These are phyloP conservation scores for Paramormyrops kingsleyae DNA, from an alignment of 2,113 vertebrate genomes.

Conservation along the genomic window DNA sequence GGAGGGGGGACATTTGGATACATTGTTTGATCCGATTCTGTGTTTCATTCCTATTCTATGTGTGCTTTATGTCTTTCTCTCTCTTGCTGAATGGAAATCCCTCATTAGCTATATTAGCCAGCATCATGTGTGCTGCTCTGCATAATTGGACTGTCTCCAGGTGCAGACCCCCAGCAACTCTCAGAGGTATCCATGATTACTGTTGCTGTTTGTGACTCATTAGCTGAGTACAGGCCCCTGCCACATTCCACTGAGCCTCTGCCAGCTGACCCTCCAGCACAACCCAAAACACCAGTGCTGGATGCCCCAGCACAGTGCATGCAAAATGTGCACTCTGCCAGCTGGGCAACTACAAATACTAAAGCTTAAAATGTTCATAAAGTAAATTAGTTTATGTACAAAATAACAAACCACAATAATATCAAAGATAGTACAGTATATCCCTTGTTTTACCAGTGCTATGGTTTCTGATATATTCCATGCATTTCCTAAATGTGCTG, in stretches of 20 bases:
- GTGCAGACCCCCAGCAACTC: background rate
- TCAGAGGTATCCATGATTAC: background rate
- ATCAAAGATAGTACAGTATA: background rate
- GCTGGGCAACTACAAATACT: background rate
- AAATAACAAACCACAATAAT: background rate
- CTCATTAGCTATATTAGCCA: slow-evolving; percentile 4
- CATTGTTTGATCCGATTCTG: background rate
- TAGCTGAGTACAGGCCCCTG: background rate
- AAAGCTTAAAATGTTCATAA: background rate
- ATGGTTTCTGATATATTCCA: background rate
- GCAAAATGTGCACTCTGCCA: background rate
- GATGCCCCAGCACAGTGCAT: background rate
- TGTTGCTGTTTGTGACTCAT: background rate
- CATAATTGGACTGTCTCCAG: background rate
- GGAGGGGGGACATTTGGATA: background rate
- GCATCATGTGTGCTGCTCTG: slow-evolving; percentile 8
- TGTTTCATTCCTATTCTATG: background rate
- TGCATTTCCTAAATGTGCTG: background rate
- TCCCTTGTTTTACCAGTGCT: background rate
- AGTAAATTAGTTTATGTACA: background rate
- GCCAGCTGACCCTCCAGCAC: background rate
- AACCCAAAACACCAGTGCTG: background rate
- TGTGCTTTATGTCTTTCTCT: background rate
- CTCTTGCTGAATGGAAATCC: background rate
- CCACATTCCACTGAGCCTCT: background rate